Percentiles rank a stretch among this genome's conserved stretches.
Conservation (phyloP, 2,113 vertebrate species). For the Eubucco bourcierii region DNA sequence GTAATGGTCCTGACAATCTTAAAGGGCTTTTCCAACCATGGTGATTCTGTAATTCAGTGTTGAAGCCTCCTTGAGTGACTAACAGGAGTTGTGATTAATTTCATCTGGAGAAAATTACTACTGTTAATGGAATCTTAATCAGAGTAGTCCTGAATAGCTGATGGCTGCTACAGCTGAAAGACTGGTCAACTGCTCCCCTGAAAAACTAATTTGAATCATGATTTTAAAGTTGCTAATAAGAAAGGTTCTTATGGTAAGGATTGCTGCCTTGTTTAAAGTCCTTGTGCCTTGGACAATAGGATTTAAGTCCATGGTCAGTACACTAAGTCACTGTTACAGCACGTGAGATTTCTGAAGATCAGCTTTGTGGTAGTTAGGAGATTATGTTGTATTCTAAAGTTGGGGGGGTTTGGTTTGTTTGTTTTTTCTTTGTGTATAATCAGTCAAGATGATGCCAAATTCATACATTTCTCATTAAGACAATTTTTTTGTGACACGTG, state of each 20-base stretch:
- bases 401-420: too few species aligned
- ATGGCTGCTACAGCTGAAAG: not conserved
- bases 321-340: not conserved
- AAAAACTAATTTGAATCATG: not conserved
- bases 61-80: not conserved
- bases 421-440: not conserved
- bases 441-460: not conserved
- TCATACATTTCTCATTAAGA: not conserved
- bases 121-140: not conserved
- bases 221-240: not conserved
- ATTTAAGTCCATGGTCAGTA: not conserved
- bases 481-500: not conserved
- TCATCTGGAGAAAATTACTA: constrained; percentile 5
- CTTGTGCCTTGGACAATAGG: not conserved
- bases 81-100: constrained; percentile 14
- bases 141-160: not conserved
- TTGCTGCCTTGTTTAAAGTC: not conserved
- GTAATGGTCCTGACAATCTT: too few species aligned
- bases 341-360: not conserved
- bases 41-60: not conserved
- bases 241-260: not conserved
- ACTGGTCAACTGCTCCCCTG: not conserved
- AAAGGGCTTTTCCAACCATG: too few species aligned
- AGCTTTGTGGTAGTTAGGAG: not conserved
- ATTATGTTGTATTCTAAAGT: not conserved